Percentiles rank a stretch among this genome's conserved stretches.
phyloP scores from a whole-genome alignment of 1,140 invertebrate species.

The Achroia grisella region DNA sequence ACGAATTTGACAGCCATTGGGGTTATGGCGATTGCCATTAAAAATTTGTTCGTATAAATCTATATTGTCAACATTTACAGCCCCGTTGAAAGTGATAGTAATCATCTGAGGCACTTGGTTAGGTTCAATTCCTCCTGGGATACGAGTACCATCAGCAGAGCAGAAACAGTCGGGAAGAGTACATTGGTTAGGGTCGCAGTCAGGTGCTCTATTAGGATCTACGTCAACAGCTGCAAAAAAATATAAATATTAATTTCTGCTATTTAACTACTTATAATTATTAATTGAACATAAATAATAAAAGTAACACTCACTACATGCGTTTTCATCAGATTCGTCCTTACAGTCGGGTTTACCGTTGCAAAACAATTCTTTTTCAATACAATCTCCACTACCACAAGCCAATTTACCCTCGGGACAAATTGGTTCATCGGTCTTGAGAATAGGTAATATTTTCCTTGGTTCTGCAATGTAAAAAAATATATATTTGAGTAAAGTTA shows the following conservation, averaged over 20 bases:
- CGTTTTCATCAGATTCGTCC: slow-evolving; percentile 96
- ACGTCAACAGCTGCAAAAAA: slow-evolving; percentile 82
- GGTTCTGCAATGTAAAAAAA: slow-evolving; percentile 80
- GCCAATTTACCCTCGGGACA: slow-evolving; percentile 91
- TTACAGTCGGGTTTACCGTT: slow-evolving; percentile 94
- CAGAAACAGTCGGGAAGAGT: slow-evolving; percentile 94
- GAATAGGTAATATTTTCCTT: slow-evolving; percentile 87
- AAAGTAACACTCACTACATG: slow-evolving; percentile 88
- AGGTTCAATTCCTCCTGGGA: slow-evolving; percentile 87
- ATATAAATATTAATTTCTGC: slow-evolving; percentile 4
- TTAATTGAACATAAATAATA: no score
- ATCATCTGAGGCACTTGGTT: slow-evolving; percentile 95
- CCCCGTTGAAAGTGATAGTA: slow-evolving; percentile 95
- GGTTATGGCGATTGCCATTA: slow-evolving; percentile 88
- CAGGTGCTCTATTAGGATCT: slow-evolving; percentile 90
- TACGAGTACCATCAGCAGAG: slow-evolving; percentile 92
- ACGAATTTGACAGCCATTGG: slow-evolving; percentile 94
- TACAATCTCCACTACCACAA: slow-evolving; percentile 91
- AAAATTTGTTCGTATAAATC: slow-evolving; percentile 94
- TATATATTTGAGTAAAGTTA: no score
- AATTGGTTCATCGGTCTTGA: slow-evolving; percentile 93
- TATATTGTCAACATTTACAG: slow-evolving; percentile 95
- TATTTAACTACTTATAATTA: no score
- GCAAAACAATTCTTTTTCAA: slow-evolving; percentile 93
- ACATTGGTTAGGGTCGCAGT: slow-evolving; percentile 92